A percentile compares a stretch with the other conserved stretches of the same genome.
Evolutionary conservation across 2,113 vertebrate genomes (phyloP).

Genomic region (Eidolon helvum): DNA sequence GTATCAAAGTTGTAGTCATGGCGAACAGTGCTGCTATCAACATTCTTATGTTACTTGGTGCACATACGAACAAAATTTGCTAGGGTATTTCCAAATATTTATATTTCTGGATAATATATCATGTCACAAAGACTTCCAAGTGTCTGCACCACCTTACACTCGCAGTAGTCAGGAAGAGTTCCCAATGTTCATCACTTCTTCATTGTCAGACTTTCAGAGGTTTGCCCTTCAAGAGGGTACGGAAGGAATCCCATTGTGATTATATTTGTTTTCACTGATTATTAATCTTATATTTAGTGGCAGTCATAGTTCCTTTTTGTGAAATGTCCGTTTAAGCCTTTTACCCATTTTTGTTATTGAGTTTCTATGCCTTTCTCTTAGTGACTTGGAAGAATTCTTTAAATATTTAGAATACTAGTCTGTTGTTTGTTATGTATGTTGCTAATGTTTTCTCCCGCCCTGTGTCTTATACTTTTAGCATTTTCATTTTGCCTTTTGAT

Average conservation of each 20-base stretch:
- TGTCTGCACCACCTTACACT: not conserved
- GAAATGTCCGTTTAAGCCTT: not conserved
- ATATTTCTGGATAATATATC: not conserved
- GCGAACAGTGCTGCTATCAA: not conserved
- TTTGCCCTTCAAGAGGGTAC: not conserved
- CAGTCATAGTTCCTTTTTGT: not conserved
- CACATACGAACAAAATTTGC: not conserved
- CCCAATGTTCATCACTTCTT: not conserved
- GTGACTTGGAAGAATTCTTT: not conserved
- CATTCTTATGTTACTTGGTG: not conserved
- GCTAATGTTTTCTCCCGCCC: not conserved
- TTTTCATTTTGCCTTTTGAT: not conserved
- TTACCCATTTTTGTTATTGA: not conserved
- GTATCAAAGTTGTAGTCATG: not conserved
- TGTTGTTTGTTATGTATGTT: not conserved
- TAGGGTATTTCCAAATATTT: too few relatives aligned
- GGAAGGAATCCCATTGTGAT: not conserved
- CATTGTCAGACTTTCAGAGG: not conserved
- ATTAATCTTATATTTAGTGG: not conserved
- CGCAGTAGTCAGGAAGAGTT: not conserved
- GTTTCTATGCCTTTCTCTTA: not conserved
- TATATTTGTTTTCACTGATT: not conserved
- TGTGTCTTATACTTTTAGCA: not conserved
- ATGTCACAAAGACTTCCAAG: not conserved
- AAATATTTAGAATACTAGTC: not conserved